Percentiles rank a stretch among this genome's conserved stretches.
Evolutionary conservation across 23 tunicate genomes (phyloP).

Genomic region (Trididemnum clinides): DNA sequence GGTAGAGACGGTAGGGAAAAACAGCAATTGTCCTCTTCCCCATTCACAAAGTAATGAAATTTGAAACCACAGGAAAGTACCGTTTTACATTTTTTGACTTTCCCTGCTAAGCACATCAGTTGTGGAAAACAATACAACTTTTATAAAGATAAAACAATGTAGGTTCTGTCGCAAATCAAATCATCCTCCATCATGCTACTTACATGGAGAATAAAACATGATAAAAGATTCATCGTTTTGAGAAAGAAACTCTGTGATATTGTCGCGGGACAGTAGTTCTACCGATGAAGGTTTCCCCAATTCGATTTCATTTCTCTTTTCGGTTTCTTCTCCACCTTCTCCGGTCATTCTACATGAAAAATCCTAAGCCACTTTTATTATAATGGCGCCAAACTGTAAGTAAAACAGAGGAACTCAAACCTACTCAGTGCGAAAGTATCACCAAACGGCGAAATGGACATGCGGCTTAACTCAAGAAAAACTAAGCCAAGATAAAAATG

Average conservation of each 20-base stretch:
- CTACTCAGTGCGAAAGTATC: no score
- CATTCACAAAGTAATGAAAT: no score
- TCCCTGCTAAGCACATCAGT: no score
- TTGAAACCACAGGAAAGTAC: no score
- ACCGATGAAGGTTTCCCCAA: conserved; percentile 51
- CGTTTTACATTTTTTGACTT: no score
- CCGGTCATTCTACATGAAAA: not conserved
- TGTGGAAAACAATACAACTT: no score
- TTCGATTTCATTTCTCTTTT: conserved; percentile 30
- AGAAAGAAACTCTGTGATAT: conserved; percentile 39
- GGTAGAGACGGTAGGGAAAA: no score
- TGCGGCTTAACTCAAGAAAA: not conserved
- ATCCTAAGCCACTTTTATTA: not conserved
- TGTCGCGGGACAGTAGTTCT: conserved; percentile 30
- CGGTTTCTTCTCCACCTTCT: not conserved
- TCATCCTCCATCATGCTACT: not conserved
- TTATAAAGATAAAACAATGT: no score
- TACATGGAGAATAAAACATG: conserved; percentile 93
- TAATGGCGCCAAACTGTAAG: not conserved
- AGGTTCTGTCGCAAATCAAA: no score
- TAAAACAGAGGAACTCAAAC: no score
- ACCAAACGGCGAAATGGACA: no score
- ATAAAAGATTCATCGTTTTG: conserved; percentile 47
- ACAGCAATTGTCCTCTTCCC: no score
- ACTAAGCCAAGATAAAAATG: not conserved